A percentile compares a stretch with the other conserved stretches of the same genome.
Conservation (phyloP, 1,140 invertebrate species). For the Drosophila busckii region DNA sequence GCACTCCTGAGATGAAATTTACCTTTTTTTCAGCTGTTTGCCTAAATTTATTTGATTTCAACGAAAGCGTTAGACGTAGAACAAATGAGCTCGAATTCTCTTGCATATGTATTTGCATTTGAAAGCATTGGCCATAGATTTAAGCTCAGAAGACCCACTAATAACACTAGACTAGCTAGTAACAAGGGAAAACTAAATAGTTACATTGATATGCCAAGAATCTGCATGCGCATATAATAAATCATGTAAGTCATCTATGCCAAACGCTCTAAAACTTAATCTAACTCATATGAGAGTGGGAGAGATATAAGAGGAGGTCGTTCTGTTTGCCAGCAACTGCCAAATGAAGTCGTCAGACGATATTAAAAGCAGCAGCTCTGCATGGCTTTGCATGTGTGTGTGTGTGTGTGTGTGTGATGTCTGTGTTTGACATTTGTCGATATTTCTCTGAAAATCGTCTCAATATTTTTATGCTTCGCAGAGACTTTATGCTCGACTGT, state of each 20-base stretch:
- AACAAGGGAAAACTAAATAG: slow-evolving; percentile 7
- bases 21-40: slow-evolving; percentile 76
- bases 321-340: neutral
- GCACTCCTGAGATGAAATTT: too few species aligned
- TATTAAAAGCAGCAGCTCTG: slow-evolving; percentile 3
- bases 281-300: neutral
- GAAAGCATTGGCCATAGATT: slow-evolving; percentile 75
- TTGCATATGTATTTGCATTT: slow-evolving; percentile 58
- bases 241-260: slow-evolving; percentile 58
- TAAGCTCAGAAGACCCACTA: slow-evolving; percentile 40
- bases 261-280: slow-evolving; percentile 38
- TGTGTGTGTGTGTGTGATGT: slow-evolving; percentile 1
- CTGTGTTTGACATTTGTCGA: neutral
- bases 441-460: slow-evolving; percentile 33
- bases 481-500: slow-evolving; percentile 39
- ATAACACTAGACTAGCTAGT: slow-evolving; percentile 15
- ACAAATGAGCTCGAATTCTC: too few species aligned
- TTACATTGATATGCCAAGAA: slow-evolving; percentile 39
- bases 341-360: slow-evolving; percentile 29
- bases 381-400: neutral
- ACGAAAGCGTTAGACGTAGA: too few species aligned
- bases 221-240: slow-evolving; percentile 74
- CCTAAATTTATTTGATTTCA: too few species aligned
- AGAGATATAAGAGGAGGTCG: slow-evolving; percentile 4
- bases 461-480: slow-evolving; percentile 71